Percentiles rank a stretch among this genome's conserved stretches.
Conservation (phyloP, 2,797 vertebrate genomes). For the Gambusia yucatana region DNA sequence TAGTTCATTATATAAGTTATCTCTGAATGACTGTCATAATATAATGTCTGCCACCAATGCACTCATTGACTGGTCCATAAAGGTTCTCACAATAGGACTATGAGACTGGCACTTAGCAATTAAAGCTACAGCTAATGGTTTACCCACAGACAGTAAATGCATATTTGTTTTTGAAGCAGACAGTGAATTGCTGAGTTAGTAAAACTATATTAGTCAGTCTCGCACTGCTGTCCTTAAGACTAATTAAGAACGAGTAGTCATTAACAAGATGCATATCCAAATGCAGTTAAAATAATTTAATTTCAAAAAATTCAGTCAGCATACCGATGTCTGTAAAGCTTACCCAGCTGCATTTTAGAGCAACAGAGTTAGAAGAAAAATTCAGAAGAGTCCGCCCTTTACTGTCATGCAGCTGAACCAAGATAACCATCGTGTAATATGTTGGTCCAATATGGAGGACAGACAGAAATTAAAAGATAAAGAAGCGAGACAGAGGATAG, state of each 20-base stretch:
- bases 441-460: constrained; percentile 34
- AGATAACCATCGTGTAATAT: constrained; percentile 66
- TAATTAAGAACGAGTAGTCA: constrained; percentile 48
- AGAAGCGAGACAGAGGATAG: constrained; percentile 19
- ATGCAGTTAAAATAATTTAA: not conserved
- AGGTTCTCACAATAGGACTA: constrained; percentile 30
- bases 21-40: constrained; percentile 24
- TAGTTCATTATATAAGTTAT: constrained; percentile 29
- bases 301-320: constrained; percentile 18
- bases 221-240: constrained; percentile 33
- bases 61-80: constrained; percentile 26
- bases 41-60: constrained; percentile 38
- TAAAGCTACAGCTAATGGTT: constrained; percentile 53
- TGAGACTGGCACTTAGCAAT: constrained; percentile 58
- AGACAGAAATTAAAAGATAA: constrained; percentile 23
- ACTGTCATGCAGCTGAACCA: constrained; percentile 47
- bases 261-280: constrained; percentile 20
- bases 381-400: constrained; percentile 40
- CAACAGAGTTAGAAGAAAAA: constrained; percentile 22
- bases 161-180: constrained; percentile 45
- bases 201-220: constrained; percentile 44
- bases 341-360: constrained; percentile 30
- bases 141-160: constrained; percentile 46
- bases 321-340: not conserved
- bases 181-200: constrained; percentile 56